Conservation (phyloP, 2,888 invertebrate genomes). For the Eilema depressum region DNA sequence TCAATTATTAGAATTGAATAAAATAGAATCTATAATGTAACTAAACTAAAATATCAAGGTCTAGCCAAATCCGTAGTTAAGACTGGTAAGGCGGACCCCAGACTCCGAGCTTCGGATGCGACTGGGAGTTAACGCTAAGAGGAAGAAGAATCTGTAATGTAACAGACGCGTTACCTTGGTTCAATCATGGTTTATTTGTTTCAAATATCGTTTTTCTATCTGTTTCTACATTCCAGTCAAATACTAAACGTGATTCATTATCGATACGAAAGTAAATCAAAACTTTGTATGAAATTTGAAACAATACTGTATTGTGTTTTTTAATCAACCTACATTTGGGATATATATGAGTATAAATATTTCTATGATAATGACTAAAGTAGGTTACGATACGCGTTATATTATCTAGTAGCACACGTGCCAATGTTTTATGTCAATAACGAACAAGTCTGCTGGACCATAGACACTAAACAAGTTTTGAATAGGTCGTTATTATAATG, state of each 20-base stretch:
- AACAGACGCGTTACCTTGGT: constrained; percentile 5
- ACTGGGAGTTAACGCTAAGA: too few species aligned
- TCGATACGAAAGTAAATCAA: constrained; percentile 11
- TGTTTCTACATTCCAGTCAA: constrained; percentile 6
- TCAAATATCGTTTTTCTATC: not conserved
- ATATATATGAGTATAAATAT: constrained; percentile 27
- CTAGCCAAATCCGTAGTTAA: too few species aligned
- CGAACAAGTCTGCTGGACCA: constrained; percentile 1
- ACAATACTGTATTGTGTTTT: constrained; percentile 26
- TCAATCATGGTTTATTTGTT: not conserved
- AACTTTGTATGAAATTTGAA: constrained; percentile 21
- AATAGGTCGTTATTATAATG: constrained; percentile 57
- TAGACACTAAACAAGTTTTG: constrained; percentile 53
- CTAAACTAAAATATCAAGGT: too few species aligned
- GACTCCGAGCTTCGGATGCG: too few species aligned
- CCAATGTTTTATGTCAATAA: constrained; percentile 40
- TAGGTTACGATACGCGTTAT: constrained; percentile 39
- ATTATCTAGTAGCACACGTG: constrained; percentile 36
- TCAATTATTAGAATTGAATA: too few species aligned
- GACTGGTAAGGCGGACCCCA: too few species aligned
- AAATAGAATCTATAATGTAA: too few species aligned
- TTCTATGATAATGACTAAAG: constrained; percentile 41
- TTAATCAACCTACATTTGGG: constrained; percentile 16
- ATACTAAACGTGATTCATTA: constrained; percentile 6
- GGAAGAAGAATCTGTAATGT: too few species aligned